Evolutionary conservation across 1,140 invertebrate species (phyloP).

Genomic region (Dendroctonus ponderosae): DNA sequence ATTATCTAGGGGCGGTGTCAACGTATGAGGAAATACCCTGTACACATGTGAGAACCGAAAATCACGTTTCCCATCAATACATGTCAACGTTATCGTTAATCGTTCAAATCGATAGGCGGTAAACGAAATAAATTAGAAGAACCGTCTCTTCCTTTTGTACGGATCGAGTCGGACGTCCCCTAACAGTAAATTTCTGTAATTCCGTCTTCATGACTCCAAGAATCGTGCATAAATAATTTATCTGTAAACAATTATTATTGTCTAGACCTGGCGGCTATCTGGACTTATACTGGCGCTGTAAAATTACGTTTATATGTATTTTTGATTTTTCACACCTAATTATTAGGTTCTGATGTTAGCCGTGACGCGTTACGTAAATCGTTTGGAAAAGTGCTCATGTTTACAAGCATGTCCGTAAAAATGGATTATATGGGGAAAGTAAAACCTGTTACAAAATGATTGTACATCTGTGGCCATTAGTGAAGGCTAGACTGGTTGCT

Average conservation of each 20-base stretch:
- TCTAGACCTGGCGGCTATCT: conserved; percentile 6
- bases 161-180: background rate
- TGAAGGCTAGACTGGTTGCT: too few species aligned
- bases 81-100: too few species aligned
- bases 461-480: too few species aligned
- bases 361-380: background rate
- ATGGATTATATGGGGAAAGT: too few species aligned
- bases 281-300: conserved; percentile 5
- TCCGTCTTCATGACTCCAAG: conserved; percentile 14
- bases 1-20: too few species aligned
- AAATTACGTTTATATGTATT: conserved; percentile 1
- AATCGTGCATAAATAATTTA: conserved; percentile 10
- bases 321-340: background rate
- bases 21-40: too few species aligned
- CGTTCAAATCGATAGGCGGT: too few species aligned
- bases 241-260: conserved; percentile 19
- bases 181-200: conserved; percentile 2
- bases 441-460: too few species aligned
- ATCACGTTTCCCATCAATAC: too few species aligned
- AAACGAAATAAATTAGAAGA: too few species aligned
- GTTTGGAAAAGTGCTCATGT: background rate
- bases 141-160: background rate
- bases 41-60: too few species aligned
- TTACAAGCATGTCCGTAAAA: background rate
- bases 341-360: background rate